These are phyloP conservation scores for Haplochromis burtoni DNA, from an alignment of 2,113 vertebrate species.

Conservation along the genomic window DNA sequence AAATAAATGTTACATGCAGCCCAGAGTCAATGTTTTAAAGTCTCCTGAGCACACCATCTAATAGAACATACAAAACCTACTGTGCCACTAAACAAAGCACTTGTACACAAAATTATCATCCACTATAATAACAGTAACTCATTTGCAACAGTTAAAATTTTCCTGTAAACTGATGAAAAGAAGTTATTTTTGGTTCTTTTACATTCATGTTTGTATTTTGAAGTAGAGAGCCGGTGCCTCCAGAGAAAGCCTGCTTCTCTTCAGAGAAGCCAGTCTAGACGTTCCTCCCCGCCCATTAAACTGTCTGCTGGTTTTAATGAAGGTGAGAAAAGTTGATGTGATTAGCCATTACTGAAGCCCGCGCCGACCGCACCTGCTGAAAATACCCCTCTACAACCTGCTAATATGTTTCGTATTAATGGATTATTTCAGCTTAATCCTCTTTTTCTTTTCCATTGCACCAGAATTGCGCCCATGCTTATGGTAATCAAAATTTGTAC, in stretches of 20 bases:
- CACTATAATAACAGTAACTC: not conserved
- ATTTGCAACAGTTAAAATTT: not conserved
- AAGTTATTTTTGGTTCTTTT: not conserved
- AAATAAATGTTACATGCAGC: not conserved
- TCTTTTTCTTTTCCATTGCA: conserved; percentile 2
- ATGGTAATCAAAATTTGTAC: not conserved
- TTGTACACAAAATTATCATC: not conserved
- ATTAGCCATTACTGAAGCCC: conserved; percentile 46
- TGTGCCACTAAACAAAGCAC: not conserved
- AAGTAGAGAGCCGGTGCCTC: not conserved
- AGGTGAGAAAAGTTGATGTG: conserved; percentile 44
- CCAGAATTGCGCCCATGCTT: not conserved
- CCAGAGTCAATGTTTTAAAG: not conserved
- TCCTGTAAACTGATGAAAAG: not conserved
- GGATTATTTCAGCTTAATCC: conserved; percentile 4
- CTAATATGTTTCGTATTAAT: conserved; percentile 33
- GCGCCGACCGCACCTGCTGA: conserved; percentile 33
- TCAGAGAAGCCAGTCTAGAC: conserved; percentile 9
- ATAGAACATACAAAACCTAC: not conserved
- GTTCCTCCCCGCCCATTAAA: conserved; percentile 46
- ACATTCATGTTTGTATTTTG: conserved; percentile 1
- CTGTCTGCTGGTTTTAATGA: conserved; percentile 59
- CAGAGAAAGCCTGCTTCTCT: conserved; percentile 10
- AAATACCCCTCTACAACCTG: conserved; percentile 26
- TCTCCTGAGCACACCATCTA: not conserved